phyloP scores from a whole-genome alignment of 1,140 invertebrate genomes.

The Plutomurus gul region DNA sequence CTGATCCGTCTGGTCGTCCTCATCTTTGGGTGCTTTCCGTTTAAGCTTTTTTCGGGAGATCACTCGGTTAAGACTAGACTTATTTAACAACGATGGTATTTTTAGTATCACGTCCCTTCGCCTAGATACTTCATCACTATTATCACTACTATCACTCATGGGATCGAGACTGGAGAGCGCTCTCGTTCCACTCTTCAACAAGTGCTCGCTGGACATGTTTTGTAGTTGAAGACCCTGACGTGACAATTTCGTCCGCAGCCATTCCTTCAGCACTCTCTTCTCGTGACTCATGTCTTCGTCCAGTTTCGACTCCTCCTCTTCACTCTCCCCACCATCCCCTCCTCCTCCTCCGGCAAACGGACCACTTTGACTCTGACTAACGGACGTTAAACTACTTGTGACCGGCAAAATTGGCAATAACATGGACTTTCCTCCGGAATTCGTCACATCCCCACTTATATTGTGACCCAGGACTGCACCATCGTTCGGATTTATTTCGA shows the following conservation, averaged over 20 bases:
- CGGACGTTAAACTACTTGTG: not conserved
- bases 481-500: not conserved
- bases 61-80: constrained; percentile 48
- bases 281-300: constrained; percentile 49
- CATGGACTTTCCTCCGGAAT: not conserved
- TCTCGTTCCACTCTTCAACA: not conserved
- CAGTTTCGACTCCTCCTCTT: constrained; percentile 9
- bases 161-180: not conserved
- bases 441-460: not conserved
- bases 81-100: constrained; percentile 78
- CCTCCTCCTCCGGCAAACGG: not conserved
- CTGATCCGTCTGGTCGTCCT: not conserved
- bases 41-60: constrained; percentile 47
- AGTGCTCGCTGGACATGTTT: not conserved
- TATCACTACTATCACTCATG: constrained; percentile 47
- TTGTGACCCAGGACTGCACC: not conserved
- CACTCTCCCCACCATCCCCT: not conserved
- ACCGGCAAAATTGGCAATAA: not conserved
- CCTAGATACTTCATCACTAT: constrained; percentile 38
- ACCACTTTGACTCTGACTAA: not conserved
- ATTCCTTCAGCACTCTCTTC: constrained; percentile 48
- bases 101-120: constrained; percentile 69
- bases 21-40: constrained; percentile 12
- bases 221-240: constrained; percentile 6
- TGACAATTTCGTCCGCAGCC: constrained; percentile 45